These are phyloP conservation scores for Melieria omissa DNA, from an alignment of 2,888 invertebrate species.

Conservation along the genomic window DNA sequence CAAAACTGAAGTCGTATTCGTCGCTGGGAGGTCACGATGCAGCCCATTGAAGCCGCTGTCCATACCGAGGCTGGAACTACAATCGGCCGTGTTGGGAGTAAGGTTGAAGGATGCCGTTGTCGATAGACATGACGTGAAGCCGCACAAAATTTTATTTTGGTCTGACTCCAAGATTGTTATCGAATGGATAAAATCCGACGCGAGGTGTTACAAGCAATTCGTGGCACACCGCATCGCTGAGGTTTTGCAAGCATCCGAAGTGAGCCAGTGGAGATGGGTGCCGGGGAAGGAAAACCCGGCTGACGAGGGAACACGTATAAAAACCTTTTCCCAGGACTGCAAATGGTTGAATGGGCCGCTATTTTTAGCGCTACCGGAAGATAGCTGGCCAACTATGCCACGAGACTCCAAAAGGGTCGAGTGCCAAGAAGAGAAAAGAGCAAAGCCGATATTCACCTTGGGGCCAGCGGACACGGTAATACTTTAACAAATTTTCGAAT, in stretches of 20 bases:
- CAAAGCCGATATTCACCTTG: neutral
- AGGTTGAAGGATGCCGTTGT: constrained; percentile 3
- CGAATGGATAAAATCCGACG: constrained; percentile 37
- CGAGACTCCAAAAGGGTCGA: neutral
- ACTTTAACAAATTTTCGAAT: constrained; percentile 25
- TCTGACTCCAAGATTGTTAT: constrained; percentile 32
- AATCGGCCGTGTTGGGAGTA: constrained; percentile 7
- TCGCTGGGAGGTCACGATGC: too few relatives aligned
- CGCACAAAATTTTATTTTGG: constrained; percentile 23
- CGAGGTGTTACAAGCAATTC: constrained; percentile 34
- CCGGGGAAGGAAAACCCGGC: constrained; percentile 18
- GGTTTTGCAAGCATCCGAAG: constrained; percentile 21
- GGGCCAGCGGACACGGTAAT: constrained; percentile 5
- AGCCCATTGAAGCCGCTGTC: too few relatives aligned
- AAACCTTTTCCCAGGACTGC: constrained; percentile 6
- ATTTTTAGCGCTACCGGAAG: too few relatives aligned
- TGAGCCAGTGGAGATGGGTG: constrained; percentile 21
- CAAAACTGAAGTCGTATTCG: too few relatives aligned
- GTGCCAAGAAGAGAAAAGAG: neutral
- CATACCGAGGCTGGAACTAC: neutral
- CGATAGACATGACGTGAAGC: constrained; percentile 10
- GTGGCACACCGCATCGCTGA: constrained; percentile 30
- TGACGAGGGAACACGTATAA: constrained; percentile 23
- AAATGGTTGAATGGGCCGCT: constrained; percentile 23
- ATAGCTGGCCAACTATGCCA: neutral